Evolutionary conservation across 2,113 vertebrate species (phyloP).

Genomic region (Gila orcuttii): DNA sequence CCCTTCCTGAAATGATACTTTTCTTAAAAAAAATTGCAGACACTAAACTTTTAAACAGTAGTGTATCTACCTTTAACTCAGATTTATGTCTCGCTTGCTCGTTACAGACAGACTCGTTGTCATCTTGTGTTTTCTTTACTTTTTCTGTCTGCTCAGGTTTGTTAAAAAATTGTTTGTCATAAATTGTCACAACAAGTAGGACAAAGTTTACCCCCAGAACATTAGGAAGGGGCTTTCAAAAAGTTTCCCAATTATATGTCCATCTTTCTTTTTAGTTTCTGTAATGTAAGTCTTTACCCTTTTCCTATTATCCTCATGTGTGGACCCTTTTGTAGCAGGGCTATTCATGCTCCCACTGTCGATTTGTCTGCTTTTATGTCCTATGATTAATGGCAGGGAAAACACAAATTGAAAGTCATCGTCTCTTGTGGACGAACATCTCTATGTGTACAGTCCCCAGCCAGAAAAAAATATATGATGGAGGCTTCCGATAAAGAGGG

Average conservation of each 20-base stretch:
- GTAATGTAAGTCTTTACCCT: not conserved
- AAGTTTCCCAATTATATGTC: not conserved
- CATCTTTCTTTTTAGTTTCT: not conserved
- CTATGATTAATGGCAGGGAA: not conserved
- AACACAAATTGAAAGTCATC: not conserved
- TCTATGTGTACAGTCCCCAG: constrained; percentile 5
- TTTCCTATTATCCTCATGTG: constrained; percentile 7
- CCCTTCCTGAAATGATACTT: no score
- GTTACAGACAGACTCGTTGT: not conserved
- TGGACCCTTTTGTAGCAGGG: not conserved
- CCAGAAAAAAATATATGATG: no score
- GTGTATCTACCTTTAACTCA: not conserved
- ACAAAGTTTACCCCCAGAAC: constrained; percentile 3
- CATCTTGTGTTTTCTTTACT: not conserved
- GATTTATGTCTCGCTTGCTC: not conserved
- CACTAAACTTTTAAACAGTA: not conserved
- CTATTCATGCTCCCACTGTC: not conserved
- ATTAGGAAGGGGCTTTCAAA: not conserved
- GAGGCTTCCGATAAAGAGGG: no score
- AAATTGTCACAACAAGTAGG: not conserved
- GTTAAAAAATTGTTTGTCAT: not conserved
- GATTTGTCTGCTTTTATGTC: not conserved
- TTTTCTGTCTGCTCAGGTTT: not conserved
- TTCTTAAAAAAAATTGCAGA: not conserved
- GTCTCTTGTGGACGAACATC: not conserved